phyloP scores from a whole-genome alignment of 2,888 invertebrate species.

The Tetrapedia diversipes region DNA sequence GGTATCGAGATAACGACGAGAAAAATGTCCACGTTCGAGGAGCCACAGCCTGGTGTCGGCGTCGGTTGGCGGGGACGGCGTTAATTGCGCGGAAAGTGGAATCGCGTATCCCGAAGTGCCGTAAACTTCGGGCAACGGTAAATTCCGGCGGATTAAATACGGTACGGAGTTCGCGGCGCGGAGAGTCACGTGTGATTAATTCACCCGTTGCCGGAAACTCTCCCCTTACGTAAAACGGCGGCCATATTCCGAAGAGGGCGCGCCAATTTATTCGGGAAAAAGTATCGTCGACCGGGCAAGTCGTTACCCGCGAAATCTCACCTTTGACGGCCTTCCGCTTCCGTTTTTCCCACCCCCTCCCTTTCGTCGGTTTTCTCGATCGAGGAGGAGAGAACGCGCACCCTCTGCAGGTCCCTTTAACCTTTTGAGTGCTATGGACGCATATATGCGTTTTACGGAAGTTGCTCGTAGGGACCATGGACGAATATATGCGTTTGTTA shows the following conservation, averaged over 20 bases:
- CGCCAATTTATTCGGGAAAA: slow-evolving; percentile 13
- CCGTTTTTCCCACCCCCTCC: background rate
- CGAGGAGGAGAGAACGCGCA: slow-evolving; percentile 25
- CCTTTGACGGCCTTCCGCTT: slow-evolving; percentile 18
- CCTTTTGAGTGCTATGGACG: too few species aligned
- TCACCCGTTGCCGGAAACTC: slow-evolving; percentile 35
- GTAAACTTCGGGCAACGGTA: slow-evolving; percentile 50
- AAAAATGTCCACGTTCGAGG: background rate
- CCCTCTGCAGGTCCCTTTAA: slow-evolving; percentile 54
- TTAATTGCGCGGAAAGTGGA: slow-evolving; percentile 52
- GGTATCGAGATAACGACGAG: slow-evolving; percentile 13
- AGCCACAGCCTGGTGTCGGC: too few species aligned
- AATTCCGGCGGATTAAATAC: slow-evolving; percentile 51
- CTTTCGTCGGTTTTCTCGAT: slow-evolving; percentile 17
- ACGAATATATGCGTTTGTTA: too few species aligned
- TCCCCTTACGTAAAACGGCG: slow-evolving; percentile 34
- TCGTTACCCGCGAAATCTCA: slow-evolving; percentile 43
- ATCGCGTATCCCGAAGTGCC: slow-evolving; percentile 44
- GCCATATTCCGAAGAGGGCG: background rate
- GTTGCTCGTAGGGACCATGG: too few species aligned
- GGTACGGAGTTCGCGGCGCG: slow-evolving; percentile 39
- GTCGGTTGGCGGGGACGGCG: slow-evolving; percentile 26
- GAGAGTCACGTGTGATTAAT: slow-evolving; percentile 58
- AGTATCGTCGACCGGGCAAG: slow-evolving; percentile 18
- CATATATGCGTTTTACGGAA: too few species aligned